These are phyloP conservation scores for Sitophilus oryzae DNA, from an alignment of 1,140 invertebrate genomes.

Conservation along the genomic window DNA sequence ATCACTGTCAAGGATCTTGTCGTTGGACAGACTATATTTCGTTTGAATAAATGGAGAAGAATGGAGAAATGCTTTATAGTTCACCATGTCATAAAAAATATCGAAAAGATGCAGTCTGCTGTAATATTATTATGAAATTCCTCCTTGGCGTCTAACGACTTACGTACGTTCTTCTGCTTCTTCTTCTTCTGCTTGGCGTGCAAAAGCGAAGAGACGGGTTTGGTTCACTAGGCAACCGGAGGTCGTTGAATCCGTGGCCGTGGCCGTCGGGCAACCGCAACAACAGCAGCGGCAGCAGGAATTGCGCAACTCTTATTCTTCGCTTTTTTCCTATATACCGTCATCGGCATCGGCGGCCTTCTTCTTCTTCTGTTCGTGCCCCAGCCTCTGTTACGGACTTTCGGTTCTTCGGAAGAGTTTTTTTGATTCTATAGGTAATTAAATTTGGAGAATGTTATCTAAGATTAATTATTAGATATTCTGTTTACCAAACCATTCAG, in stretches of 20 bases:
- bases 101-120: no score
- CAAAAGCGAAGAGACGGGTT: conserved; percentile 35
- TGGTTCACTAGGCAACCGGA: conserved; percentile 45
- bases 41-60: no score
- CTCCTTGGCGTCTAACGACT: no score
- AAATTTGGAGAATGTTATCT: conserved; percentile 2
- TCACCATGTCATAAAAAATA: no score
- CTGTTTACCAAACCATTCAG: no score
- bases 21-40: no score
- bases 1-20: no score
- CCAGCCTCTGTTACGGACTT: background rate
- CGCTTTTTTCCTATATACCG: conserved; percentile 8
- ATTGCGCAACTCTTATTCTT: conserved; percentile 35
- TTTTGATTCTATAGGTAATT: background rate
- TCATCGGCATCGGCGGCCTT: background rate
- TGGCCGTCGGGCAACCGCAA: conserved; percentile 27
- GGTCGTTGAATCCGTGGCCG: conserved; percentile 44
- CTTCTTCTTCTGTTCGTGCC: background rate
- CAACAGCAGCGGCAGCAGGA: conserved; percentile 23
- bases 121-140: no score
- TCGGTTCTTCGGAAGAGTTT: background rate
- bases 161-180: background rate
- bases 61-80: no score
- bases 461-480: no score
- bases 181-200: background rate